Conservation (phyloP, 2,113 vertebrate genomes). For the Oceanites oceanicus region DNA sequence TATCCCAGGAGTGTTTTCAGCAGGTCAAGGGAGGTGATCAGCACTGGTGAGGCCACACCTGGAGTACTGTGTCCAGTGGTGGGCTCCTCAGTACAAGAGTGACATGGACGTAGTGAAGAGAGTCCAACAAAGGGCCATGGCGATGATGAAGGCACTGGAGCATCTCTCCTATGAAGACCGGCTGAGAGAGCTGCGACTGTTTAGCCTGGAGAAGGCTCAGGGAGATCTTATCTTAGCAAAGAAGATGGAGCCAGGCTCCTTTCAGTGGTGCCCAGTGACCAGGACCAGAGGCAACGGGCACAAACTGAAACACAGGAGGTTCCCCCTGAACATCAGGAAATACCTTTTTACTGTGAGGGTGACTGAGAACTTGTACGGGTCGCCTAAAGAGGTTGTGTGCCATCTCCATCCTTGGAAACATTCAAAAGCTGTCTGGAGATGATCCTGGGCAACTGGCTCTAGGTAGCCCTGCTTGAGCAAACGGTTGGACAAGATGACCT, state of each 20-base stretch:
- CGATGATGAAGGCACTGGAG: not conserved
- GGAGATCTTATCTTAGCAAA: not conserved
- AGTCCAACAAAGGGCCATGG: not conserved
- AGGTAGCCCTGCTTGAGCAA: too few species aligned
- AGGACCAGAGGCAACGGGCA: not conserved
- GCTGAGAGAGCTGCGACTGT: not conserved
- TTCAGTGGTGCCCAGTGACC: not conserved
- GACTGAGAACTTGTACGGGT: not conserved
- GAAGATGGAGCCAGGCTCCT: not conserved
- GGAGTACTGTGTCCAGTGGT: not conserved
- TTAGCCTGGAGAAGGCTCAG: not conserved
- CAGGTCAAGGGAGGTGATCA: not conserved
- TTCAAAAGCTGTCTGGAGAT: not conserved
- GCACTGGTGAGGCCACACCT: not conserved
- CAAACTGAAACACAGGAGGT: not conserved
- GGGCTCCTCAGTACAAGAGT: not conserved
- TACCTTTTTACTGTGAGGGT: not conserved
- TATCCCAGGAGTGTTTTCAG: not conserved
- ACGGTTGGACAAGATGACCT: too few species aligned
- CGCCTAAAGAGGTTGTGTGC: not conserved
- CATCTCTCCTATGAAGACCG: not conserved
- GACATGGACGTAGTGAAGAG: not conserved
- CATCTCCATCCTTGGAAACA: not conserved
- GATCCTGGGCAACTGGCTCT: too few species aligned
- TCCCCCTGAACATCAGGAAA: not conserved